Evolutionary conservation across 2,888 invertebrate genomes (phyloP).

Genomic region (Drosophila ustulata): DNA sequence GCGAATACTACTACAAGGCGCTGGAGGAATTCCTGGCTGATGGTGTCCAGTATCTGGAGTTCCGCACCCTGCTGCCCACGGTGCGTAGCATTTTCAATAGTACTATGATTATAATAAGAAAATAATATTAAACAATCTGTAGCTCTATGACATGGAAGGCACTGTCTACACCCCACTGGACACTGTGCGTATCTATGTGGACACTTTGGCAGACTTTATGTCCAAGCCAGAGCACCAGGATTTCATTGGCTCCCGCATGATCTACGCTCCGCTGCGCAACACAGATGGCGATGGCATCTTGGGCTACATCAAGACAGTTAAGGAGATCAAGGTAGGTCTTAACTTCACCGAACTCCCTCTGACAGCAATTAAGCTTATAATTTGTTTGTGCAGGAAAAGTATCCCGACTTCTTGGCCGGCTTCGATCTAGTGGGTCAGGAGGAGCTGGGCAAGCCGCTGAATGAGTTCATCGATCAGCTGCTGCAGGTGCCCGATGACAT

Average conservation of each 20-base stretch:
- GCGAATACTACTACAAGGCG: slow-evolving; percentile 88
- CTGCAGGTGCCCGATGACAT: slow-evolving; percentile 85
- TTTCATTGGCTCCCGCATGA: slow-evolving; percentile 89
- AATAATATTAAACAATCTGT: too few species aligned
- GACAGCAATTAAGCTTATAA: not conserved
- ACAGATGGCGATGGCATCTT: slow-evolving; percentile 84
- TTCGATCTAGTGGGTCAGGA: slow-evolving; percentile 94
- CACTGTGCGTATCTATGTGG: slow-evolving; percentile 87
- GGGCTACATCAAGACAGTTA: slow-evolving; percentile 84
- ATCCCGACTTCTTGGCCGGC: slow-evolving; percentile 90
- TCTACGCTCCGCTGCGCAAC: slow-evolving; percentile 88
- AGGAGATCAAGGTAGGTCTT: slow-evolving; percentile 72
- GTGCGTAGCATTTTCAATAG: slow-evolving; percentile 56
- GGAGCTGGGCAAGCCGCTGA: slow-evolving; percentile 88
- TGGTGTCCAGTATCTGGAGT: slow-evolving; percentile 90
- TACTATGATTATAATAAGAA: too few species aligned
- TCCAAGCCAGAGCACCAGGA: slow-evolving; percentile 86
- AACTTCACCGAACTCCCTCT: slow-evolving; percentile 1
- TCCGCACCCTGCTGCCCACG: slow-evolving; percentile 88
- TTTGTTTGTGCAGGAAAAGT: slow-evolving; percentile 84
- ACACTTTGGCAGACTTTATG: slow-evolving; percentile 87
- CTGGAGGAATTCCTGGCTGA: slow-evolving; percentile 88
- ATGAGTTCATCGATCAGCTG: slow-evolving; percentile 87
- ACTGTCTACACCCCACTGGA: slow-evolving; percentile 86
- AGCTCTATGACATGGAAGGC: slow-evolving; percentile 89